Percentiles rank a stretch among this genome's conserved stretches.
phyloP scores from a whole-genome alignment of 2,113 vertebrate species.

The Mesembrinibis cayennensis region DNA sequence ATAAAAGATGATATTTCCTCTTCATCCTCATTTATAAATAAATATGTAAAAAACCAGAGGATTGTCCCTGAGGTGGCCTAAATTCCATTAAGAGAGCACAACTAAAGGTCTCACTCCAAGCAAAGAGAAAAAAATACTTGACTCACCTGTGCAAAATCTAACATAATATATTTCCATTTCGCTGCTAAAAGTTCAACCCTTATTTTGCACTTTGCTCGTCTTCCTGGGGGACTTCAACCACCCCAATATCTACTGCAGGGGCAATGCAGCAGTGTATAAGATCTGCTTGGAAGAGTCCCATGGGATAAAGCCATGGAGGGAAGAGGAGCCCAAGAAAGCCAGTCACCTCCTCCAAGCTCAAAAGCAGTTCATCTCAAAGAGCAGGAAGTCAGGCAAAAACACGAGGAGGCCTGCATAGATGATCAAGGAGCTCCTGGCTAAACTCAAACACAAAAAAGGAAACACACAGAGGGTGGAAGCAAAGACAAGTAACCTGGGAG shows the following conservation, averaged over 20 bases:
- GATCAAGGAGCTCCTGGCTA: background rate
- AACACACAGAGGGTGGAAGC: background rate
- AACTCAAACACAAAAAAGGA: background rate
- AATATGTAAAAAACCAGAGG: background rate
- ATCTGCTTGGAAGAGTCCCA: background rate
- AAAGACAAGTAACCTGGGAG: background rate
- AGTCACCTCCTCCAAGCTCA: background rate
- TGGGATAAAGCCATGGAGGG: background rate
- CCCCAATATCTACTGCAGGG: background rate
- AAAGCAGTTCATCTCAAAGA: background rate
- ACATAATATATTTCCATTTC: background rate
- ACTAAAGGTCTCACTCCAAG: background rate
- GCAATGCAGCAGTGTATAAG: background rate
- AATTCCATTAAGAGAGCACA: background rate
- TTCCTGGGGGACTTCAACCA: background rate
- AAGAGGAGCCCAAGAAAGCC: background rate
- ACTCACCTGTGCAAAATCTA: background rate
- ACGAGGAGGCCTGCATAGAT: background rate
- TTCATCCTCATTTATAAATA: background rate
- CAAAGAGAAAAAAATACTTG: background rate
- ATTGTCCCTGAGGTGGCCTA: background rate
- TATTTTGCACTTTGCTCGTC: background rate
- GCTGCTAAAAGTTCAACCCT: background rate
- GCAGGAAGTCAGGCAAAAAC: background rate
- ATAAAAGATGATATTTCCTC: background rate